Percentiles rank a stretch among this genome's conserved stretches.
Conservation (phyloP, 2,113 vertebrate species). For the Uropsilus gracilis region DNA sequence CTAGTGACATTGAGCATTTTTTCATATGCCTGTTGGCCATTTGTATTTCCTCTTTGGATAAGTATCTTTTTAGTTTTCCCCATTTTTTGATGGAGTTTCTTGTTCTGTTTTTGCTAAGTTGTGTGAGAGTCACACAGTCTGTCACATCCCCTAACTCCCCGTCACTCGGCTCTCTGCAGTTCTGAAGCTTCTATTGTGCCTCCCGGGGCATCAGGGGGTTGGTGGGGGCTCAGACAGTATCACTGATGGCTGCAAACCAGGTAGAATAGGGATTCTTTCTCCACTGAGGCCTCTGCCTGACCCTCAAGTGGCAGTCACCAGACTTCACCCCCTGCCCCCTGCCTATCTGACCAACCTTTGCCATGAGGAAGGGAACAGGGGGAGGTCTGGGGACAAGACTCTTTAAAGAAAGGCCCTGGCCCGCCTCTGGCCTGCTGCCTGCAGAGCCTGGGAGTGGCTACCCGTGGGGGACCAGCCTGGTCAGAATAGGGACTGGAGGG, state of each 20-base stretch:
- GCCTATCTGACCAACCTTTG: neutral
- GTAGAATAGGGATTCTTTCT: neutral
- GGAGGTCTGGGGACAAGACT: neutral
- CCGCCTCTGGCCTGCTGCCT: neutral
- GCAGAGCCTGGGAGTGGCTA: neutral
- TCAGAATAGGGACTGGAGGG: neutral
- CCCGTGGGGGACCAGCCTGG: neutral
- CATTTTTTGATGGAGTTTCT: no score
- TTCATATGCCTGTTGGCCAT: no score
- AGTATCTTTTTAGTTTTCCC: no score
- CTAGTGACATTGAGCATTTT: no score
- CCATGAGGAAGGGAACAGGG: neutral
- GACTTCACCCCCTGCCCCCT: neutral
- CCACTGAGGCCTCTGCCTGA: neutral
- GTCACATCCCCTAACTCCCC: no score
- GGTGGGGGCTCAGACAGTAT: no score
- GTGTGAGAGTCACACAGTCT: no score
- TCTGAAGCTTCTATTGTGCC: neutral
- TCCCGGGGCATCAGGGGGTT: accelerated
- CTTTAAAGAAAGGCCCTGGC: neutral
- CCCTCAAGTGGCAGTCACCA: neutral
- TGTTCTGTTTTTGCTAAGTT: no score
- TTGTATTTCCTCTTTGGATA: no score
- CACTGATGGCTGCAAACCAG: neutral
- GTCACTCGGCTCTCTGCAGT: accelerated